These are phyloP conservation scores for Proteles cristata DNA, from an alignment of 2,113 vertebrate genomes.

Conservation along the genomic window DNA sequence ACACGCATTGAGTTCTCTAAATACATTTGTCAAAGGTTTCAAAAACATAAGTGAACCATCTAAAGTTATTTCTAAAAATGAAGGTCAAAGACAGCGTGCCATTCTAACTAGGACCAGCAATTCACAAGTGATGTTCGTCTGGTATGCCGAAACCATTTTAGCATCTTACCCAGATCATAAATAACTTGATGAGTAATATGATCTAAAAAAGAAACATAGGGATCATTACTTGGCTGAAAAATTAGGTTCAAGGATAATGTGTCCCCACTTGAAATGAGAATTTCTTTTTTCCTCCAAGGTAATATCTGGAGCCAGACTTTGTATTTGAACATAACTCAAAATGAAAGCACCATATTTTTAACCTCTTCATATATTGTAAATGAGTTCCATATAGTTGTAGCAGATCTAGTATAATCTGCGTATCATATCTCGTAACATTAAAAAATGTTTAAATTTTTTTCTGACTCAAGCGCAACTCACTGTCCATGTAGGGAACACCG, in stretches of 20 bases:
- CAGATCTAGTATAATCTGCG: neutral
- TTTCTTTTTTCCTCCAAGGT: slow-evolving; percentile 51
- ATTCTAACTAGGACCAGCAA: slow-evolving; percentile 10
- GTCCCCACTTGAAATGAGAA: slow-evolving; percentile 19
- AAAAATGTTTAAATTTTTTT: neutral
- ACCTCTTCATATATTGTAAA: neutral
- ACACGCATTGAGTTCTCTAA: neutral
- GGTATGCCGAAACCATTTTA: slow-evolving; percentile 4
- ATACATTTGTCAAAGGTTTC: neutral
- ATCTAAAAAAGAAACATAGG: slow-evolving; percentile 61
- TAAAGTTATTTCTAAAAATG: neutral
- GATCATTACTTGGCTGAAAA: slow-evolving; percentile 67
- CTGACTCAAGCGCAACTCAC: neutral
- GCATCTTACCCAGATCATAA: slow-evolving; percentile 50
- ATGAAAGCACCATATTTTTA: slow-evolving; percentile 43
- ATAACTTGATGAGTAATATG: slow-evolving; percentile 61
- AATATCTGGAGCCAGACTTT: slow-evolving; percentile 43
- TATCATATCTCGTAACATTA: neutral
- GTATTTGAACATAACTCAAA: slow-evolving; percentile 59
- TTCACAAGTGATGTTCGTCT: slow-evolving; percentile 6
- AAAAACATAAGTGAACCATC: neutral
- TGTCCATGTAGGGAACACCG: neutral
- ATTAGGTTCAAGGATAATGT: slow-evolving; percentile 59
- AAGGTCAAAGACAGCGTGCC: neutral
- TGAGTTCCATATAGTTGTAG: neutral